Base-by-base conservation (phyloP, 2,888 invertebrate genomes). In the Trypoxylon attenuatum region DNA sequence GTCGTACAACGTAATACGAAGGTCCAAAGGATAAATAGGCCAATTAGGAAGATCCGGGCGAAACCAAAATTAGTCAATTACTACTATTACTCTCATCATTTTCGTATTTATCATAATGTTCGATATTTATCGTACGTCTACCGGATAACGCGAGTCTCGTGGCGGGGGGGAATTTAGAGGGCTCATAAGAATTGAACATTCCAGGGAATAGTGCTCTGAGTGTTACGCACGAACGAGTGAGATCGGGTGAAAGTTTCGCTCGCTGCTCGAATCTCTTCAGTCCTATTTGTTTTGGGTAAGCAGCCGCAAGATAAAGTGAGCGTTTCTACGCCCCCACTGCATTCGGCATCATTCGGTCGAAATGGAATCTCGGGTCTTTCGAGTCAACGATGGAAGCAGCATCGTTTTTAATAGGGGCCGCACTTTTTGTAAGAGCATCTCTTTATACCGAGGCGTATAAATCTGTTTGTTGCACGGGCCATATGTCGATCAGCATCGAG, bases 1-100 rank as follows among this genome's bases (percentile, higher is more conserved):
- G 42, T n/a, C 42, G 33, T 33, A 10, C 33, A 45, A 43, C 22
- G 47, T 57, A 67, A 39, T 33, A 46, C 50, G 41, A 62, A 46
- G 53, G 33, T 69, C 60, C 64, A 61, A 69, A 53, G 63, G 69
- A 69, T 43, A 66, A 66, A 73, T 72, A 64, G 60, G 68, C 68
- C 62, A 71, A 77, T 69, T 65, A 68, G 55, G 58, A 71, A 65
- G 60, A 51, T 73, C 53, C 58, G 62, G 73, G 55, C 59, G 69
- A 80, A 80, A 82, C 83, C 79, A 84, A 84, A 85, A 84, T 85
- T 84, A 85, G 84, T 85, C 81, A 83, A 85, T 83, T 84, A 82
- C 61, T 80, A 73, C 49, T 75, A 69, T 59, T 76, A 80, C 53
- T 45, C 43, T 76, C 68, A 60, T 62, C 10, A 13, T 13, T 13